Percentiles rank a stretch among this genome's conserved stretches.
Evolutionary conservation across 2,888 invertebrate species (phyloP).

Genomic region (Patella pellucida): DNA sequence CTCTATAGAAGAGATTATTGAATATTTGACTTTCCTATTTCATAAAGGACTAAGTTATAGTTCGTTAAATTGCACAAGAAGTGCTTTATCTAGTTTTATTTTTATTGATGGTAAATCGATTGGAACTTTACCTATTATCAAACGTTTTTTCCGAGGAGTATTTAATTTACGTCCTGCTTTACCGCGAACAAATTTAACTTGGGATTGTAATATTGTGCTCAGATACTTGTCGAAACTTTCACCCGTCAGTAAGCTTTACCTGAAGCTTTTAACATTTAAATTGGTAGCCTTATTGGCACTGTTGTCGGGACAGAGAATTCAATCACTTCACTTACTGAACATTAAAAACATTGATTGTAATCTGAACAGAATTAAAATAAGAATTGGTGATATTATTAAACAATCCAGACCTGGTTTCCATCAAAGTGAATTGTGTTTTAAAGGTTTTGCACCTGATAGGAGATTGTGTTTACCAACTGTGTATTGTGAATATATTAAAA

Average conservation of each 20-base stretch:
- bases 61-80: conserved; percentile 26
- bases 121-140: neutral
- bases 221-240: neutral
- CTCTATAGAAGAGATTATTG: conserved; percentile 24
- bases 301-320: neutral
- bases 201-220: neutral
- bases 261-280: neutral
- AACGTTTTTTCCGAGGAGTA: neutral
- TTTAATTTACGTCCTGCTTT: neutral
- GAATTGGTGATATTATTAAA: neutral
- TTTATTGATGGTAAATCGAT: conserved; percentile 12
- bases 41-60: conserved; percentile 29
- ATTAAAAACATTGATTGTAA: neutral
- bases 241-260: neutral
- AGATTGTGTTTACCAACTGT: conserved; percentile 1
- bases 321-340: neutral
- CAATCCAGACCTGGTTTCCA: neutral
- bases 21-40: conserved; percentile 28
- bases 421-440: neutral
- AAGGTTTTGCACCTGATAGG: neutral
- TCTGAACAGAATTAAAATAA: neutral
- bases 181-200: neutral
- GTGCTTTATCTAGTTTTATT: conserved; percentile 21
- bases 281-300: neutral
- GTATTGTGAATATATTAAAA: neutral